phyloP scores from a whole-genome alignment of 2,888 invertebrate species.

The Neoaliturus tenellus region DNA sequence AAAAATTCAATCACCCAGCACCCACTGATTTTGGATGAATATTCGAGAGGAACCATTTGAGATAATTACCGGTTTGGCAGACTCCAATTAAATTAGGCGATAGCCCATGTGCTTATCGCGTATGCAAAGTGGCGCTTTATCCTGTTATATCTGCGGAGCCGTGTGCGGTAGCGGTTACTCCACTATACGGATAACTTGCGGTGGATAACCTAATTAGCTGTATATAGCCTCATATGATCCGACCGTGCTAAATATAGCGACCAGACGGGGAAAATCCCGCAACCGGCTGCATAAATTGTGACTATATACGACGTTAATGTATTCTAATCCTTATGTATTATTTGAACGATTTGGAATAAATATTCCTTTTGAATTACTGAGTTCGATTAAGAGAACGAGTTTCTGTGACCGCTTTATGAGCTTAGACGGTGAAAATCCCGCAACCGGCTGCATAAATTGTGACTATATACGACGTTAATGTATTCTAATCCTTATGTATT shows the following conservation, averaged over 20 bases:
- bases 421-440: no score
- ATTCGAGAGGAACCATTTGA: not conserved
- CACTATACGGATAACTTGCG: not conserved
- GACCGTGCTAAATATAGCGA: no score
- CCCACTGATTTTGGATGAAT: not conserved
- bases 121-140: not conserved
- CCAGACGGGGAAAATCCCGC: no score
- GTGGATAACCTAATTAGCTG: not conserved
- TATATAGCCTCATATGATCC: no score
- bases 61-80: not conserved
- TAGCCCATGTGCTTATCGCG: not conserved
- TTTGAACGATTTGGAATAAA: not conserved
- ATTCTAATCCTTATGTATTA: not conserved
- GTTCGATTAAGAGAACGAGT: no score
- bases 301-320: not conserved
- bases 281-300: no score
- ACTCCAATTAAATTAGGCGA: conserved; percentile 15
- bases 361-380: no score
- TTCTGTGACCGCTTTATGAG: no score
- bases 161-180: not conserved
- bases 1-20: no score
- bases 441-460: no score
- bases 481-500: not conserved
- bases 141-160: not conserved
- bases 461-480: not conserved